Conservation (phyloP, 2,797 vertebrate species). For the Macropodus opercularis region DNA sequence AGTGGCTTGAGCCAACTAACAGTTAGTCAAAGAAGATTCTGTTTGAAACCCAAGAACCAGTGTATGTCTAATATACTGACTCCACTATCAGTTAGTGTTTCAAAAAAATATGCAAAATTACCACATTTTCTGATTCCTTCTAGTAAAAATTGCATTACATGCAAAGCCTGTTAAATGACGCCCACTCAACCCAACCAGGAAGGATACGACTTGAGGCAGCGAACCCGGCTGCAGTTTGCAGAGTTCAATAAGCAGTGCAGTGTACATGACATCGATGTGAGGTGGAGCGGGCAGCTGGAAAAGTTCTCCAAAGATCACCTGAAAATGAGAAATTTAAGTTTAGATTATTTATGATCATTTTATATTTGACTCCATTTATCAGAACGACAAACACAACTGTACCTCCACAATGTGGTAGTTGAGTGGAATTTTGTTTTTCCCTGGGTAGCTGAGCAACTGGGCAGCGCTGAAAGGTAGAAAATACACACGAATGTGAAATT, state of each 20-base stretch:
- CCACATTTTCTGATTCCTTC: no score
- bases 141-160: no score
- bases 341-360: neutral
- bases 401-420: conserved; percentile 99
- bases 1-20: conserved; percentile 94
- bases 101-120: no score
- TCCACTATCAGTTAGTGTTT: no score
- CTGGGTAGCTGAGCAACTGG: conserved; percentile 94
- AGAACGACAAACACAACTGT: fast-evolving
- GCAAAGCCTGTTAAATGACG: neutral
- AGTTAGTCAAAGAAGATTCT: conserved; percentile 74
- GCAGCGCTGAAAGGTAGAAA: conserved; percentile 52
- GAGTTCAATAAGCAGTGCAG: conserved; percentile 94
- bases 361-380: neutral
- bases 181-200: conserved; percentile 15
- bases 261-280: conserved; percentile 97
- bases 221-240: conserved; percentile 98
- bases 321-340: neutral
- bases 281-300: conserved; percentile 92
- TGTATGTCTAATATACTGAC: neutral
- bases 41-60: neutral
- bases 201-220: conserved; percentile 99
- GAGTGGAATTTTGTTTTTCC: conserved; percentile 97
- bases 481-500: fast-evolving
- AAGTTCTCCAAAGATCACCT: conserved; percentile 96